Percentiles rank a stretch among this genome's conserved stretches.
Conservation (phyloP, 2,797 vertebrate species). For the Sternotherus odoratus region DNA sequence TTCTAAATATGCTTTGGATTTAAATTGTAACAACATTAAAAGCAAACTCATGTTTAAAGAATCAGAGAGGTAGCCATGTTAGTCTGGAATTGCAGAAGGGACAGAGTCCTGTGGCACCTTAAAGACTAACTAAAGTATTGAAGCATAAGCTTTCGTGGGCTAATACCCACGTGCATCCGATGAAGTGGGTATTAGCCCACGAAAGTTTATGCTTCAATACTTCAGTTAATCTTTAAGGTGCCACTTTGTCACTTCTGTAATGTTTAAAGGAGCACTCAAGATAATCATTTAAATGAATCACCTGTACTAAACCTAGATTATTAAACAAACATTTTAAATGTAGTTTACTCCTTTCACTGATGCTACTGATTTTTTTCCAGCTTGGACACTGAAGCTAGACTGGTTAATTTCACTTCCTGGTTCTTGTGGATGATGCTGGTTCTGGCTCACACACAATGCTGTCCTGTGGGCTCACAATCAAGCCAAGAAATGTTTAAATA, state of each 20-base stretch:
- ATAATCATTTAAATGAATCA: neutral
- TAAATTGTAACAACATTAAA: neutral
- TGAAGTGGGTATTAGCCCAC: too few species aligned
- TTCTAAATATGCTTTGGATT: neutral
- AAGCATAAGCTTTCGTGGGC: too few species aligned
- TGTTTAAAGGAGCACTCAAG: neutral
- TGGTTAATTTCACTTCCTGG: neutral
- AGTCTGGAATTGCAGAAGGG: too few species aligned
- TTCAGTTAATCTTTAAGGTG: too few species aligned
- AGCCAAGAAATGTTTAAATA: neutral
- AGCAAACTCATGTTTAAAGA: neutral
- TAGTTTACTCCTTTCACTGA: neutral
- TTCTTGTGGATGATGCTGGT: neutral
- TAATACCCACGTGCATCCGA: too few species aligned
- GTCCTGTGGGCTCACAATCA: neutral
- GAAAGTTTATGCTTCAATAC: too few species aligned
- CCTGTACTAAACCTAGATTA: neutral
- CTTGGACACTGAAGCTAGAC: neutral
- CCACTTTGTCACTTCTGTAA: too few species aligned
- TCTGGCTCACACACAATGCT: neutral
- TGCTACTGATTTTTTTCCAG: neutral
- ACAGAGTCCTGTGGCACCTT: too few species aligned
- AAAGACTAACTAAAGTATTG: too few species aligned
- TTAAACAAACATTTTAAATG: neutral
- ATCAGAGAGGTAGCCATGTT: too few species aligned